Evolutionary conservation across 2,888 invertebrate species (phyloP).

Genomic region (Ectropis crepuscularia): DNA sequence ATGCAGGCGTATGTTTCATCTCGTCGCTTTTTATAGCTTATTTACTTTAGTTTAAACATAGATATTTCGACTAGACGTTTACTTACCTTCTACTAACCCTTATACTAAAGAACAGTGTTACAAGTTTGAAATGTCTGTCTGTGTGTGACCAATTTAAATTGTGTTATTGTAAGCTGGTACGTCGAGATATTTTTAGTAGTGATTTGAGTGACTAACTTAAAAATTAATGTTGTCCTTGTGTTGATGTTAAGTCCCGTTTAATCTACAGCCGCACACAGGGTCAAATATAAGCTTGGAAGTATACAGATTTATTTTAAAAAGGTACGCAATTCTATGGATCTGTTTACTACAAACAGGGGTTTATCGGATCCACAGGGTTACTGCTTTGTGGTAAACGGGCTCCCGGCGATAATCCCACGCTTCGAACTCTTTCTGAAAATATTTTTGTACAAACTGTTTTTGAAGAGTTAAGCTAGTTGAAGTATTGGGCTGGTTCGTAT

Average conservation of each 20-base stretch:
- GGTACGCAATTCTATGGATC: slow-evolving; percentile 11
- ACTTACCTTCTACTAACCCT: too few relatives aligned
- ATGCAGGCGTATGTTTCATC: too few relatives aligned
- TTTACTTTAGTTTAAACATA: too few relatives aligned
- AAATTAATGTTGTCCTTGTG: not conserved
- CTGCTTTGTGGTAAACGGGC: slow-evolving; percentile 10
- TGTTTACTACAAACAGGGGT: slow-evolving; percentile 10
- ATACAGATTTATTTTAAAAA: slow-evolving; percentile 18
- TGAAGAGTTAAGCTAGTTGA: slow-evolving; percentile 9
- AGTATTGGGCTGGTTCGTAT: slow-evolving; percentile 6
- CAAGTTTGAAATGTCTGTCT: too few relatives aligned
- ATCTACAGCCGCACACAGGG: not conserved
- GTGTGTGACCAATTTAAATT: too few relatives aligned
- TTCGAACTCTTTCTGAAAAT: not conserved
- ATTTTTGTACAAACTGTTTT: slow-evolving; percentile 7
- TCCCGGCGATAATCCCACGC: slow-evolving; percentile 3
- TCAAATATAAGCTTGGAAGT: slow-evolving; percentile 12
- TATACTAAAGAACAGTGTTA: too few relatives aligned
- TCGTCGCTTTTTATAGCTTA: too few relatives aligned
- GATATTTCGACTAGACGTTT: too few relatives aligned
- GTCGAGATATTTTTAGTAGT: too few relatives aligned
- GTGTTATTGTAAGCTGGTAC: too few relatives aligned
- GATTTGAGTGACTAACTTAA: not conserved
- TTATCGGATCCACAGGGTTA: slow-evolving; percentile 8
- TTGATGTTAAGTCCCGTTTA: not conserved